phyloP scores from a whole-genome alignment of 2,797 vertebrate genomes.

The Euthynnus affinis region DNA sequence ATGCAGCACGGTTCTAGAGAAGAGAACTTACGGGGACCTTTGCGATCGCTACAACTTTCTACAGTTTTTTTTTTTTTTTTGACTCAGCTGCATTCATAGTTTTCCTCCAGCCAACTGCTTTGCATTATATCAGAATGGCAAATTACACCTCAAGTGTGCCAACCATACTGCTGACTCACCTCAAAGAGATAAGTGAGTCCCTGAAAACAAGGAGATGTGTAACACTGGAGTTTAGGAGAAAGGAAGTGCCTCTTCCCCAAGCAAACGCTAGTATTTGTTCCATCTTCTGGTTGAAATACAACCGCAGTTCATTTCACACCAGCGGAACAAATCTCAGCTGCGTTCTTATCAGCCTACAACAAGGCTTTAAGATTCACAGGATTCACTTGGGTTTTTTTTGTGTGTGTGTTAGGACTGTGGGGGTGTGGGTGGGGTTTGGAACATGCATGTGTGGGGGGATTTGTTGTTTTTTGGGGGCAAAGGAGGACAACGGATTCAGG shows the following conservation, averaged over 20 bases:
- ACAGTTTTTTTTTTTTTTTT: slow-evolving; percentile 15
- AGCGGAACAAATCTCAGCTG: slow-evolving; percentile 35
- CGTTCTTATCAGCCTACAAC: slow-evolving; percentile 27
- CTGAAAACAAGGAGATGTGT: slow-evolving; percentile 15
- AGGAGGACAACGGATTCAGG: slow-evolving; percentile 50
- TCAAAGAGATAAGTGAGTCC: slow-evolving; percentile 28
- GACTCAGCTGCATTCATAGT: slow-evolving; percentile 17
- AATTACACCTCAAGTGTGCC: slow-evolving; percentile 32
- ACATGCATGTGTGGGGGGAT: slow-evolving; percentile 50
- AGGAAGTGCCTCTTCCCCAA: slow-evolving; percentile 6
- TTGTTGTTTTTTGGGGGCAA: slow-evolving; percentile 8
- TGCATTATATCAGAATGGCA: slow-evolving; percentile 27
- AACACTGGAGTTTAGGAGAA: background rate
- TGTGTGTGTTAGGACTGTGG: slow-evolving; percentile 1
- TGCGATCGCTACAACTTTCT: background rate
- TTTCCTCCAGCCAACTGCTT: slow-evolving; percentile 26
- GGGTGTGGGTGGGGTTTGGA: slow-evolving; percentile 30
- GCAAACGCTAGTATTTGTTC: slow-evolving; percentile 31
- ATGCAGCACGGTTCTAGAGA: slow-evolving; percentile 5
- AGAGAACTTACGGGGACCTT: background rate
- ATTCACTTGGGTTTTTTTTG: slow-evolving; percentile 30
- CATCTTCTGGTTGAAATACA: slow-evolving; percentile 41
- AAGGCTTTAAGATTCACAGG: slow-evolving; percentile 34
- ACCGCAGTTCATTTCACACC: slow-evolving; percentile 36
- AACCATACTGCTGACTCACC: slow-evolving; percentile 51